These are phyloP conservation scores for Rhodinocichla rosea DNA, from an alignment of 2,113 vertebrate genomes.

Conservation along the genomic window DNA sequence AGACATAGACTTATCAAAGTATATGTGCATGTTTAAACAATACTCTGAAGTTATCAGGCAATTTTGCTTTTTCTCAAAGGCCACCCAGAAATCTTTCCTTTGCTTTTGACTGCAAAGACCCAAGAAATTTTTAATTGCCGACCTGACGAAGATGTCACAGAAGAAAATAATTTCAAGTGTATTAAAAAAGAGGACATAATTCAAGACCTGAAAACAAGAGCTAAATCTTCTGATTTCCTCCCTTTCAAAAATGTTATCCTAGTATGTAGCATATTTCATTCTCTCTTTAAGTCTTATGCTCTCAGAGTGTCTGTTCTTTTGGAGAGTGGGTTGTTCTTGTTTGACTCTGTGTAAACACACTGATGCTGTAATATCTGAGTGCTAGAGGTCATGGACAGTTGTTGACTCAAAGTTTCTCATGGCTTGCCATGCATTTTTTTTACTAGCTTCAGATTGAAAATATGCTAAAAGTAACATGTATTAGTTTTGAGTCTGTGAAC, in stretches of 20 bases:
- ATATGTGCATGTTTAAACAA: neutral
- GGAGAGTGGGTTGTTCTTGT: neutral
- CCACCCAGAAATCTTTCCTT: slow-evolving; percentile 84
- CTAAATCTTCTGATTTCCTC: slow-evolving; percentile 88
- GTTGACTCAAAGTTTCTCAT: neutral
- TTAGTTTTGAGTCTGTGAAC: neutral
- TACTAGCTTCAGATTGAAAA: neutral
- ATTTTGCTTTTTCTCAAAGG: slow-evolving; percentile 61
- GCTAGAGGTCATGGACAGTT: neutral
- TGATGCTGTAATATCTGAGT: neutral
- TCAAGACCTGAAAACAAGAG: slow-evolving; percentile 83
- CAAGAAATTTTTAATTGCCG: slow-evolving; percentile 87
- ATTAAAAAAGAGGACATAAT: slow-evolving; percentile 86
- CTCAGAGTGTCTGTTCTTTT: neutral
- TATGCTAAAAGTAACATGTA: neutral
- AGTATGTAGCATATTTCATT: slow-evolving; percentile 66
- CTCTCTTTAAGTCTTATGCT: neutral
- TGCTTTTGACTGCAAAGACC: slow-evolving; percentile 86
- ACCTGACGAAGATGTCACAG: slow-evolving; percentile 82
- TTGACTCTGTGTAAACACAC: neutral
- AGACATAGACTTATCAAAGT: neutral
- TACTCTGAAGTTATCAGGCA: neutral
- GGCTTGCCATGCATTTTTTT: neutral
- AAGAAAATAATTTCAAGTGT: slow-evolving; percentile 81
- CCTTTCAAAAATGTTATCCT: slow-evolving; percentile 80